Conservation (phyloP, 1,140 invertebrate species). For the Ephestia elutella region DNA sequence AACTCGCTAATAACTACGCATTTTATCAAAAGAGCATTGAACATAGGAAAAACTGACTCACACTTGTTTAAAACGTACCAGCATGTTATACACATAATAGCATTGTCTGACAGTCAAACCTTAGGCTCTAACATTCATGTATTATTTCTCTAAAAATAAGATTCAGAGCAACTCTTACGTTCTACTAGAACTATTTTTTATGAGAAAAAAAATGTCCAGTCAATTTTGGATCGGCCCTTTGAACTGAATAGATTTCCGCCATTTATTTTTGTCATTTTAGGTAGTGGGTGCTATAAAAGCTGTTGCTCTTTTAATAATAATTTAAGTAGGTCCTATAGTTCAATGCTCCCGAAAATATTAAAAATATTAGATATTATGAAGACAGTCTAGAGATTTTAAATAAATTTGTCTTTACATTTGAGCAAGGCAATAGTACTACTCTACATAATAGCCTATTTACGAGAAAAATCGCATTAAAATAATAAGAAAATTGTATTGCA, state of each 20-base stretch:
- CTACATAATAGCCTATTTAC: slow-evolving; percentile 10
- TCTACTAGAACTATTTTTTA: too few species aligned
- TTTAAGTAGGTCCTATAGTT: neutral
- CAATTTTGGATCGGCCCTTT: too few species aligned
- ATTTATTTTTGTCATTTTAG: too few species aligned
- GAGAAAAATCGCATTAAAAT: slow-evolving; percentile 11
- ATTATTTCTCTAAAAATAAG: too few species aligned
- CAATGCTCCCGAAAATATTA: neutral
- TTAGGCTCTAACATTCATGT: too few species aligned
- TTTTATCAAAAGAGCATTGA: neutral
- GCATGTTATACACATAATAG: too few species aligned
- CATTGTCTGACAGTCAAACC: too few species aligned
- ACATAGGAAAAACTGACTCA: neutral
- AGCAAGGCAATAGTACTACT: slow-evolving; percentile 31
- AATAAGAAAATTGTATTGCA: slow-evolving; percentile 29
- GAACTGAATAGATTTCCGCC: too few species aligned
- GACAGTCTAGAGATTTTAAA: slow-evolving; percentile 27
- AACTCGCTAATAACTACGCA: neutral
- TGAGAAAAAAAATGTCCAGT: too few species aligned
- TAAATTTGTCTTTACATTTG: slow-evolving; percentile 46
- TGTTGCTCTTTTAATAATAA: too few species aligned
- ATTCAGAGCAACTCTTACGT: too few species aligned
- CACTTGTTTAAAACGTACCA: neutral
- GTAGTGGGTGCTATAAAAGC: too few species aligned
- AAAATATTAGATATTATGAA: slow-evolving; percentile 8